Conservation (phyloP, 1,140 invertebrate species). For the Neodiprion lecontei region DNA sequence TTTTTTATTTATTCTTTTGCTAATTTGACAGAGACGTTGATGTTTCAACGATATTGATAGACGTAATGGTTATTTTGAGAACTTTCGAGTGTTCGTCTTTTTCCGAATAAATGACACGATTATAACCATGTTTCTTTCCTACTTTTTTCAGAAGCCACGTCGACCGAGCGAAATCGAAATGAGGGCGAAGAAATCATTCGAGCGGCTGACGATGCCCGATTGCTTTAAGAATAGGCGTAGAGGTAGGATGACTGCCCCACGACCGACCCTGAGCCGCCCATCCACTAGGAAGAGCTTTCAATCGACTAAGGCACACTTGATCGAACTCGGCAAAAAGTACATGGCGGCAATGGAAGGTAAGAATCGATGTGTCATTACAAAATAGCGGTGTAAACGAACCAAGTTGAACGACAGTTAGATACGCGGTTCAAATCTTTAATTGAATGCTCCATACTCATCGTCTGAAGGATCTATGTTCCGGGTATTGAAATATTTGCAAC, state of each 20-base stretch:
- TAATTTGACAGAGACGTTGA: too few species aligned
- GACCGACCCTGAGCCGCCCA: slow-evolving; percentile 30
- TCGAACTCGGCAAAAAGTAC: neutral
- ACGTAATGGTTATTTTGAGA: too few species aligned
- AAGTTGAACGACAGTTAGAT: neutral
- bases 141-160: slow-evolving; percentile 14
- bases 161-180: slow-evolving; percentile 62
- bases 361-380: neutral
- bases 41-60: too few species aligned
- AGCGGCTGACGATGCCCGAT: slow-evolving; percentile 65
- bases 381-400: neutral
- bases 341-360: neutral
- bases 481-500: too few species aligned
- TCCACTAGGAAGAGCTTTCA: slow-evolving; percentile 29
- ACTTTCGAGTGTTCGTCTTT: too few species aligned
- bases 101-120: too few species aligned
- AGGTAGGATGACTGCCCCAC: slow-evolving; percentile 29
- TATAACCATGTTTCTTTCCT: neutral
- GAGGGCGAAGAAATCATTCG: slow-evolving; percentile 62
- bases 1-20: too few species aligned
- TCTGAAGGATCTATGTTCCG: too few species aligned
- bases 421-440: too few species aligned
- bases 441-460: too few species aligned
- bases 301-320: neutral
- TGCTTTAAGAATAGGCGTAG: slow-evolving; percentile 63